Base-by-base conservation (phyloP, 2,113 vertebrate species). In the Corythoichthys intestinalis region DNA sequence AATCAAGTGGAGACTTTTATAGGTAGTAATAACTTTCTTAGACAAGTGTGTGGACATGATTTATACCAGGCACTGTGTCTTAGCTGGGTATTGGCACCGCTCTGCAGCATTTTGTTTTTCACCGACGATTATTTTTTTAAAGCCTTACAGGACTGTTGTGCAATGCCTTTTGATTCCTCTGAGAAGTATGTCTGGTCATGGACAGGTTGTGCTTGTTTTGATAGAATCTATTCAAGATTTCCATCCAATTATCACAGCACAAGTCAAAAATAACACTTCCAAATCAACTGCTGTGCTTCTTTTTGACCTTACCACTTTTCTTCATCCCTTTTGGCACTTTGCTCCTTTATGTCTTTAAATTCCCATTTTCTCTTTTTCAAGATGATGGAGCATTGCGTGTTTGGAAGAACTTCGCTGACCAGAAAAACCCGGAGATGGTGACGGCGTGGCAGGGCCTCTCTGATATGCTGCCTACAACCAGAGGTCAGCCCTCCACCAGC, bases 401-500 rank as follows among this genome's bases (percentile, higher is more conserved):
- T 76, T 99, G 97, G 97, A 99, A 99, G 90, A 99, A 99, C 85
- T 99, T 98, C 46, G 97, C 96, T 0, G 96, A 99, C 82, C 91
- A 99, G 67, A 95, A 95, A 90, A 99, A 99, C 75, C 97, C 97
- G 0, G 97, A 99, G 90, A 98, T 98, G 96, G 96, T 99, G 72
- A 98, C 97, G 0, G 96, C 97, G 0, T 99, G 97, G 97, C 97
- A 99, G 88, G 97, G 97, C 7, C 92, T 99, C n/a, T 99, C 97
- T 0, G 97, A 99, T 89, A 99, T 99, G 97, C 92, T 99, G 84
- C 96, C 97, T 1, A 96, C 93, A 0, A 98, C 96, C 13, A 88
- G 97, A 93, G 95, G 97, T 98, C 82, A 81, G 93, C 87, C 75
- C 65, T 75, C 71, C n/a, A 0, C 80, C 76, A 72, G 76, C 67